phyloP scores from a whole-genome alignment of 2,888 invertebrate genomes.

The Cantharis rufa region DNA sequence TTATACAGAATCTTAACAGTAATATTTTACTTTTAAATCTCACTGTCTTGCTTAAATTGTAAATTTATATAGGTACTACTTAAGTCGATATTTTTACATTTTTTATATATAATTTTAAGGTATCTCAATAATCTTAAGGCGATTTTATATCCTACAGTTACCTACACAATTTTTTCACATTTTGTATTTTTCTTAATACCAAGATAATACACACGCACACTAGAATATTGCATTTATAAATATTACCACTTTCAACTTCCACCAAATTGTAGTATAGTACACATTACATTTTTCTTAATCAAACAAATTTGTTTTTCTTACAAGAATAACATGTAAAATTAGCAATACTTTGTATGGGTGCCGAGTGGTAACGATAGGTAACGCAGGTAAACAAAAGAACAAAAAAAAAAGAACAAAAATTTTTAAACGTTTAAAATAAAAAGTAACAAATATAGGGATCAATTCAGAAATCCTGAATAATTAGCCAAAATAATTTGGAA shows the following conservation, averaged over 20 bases:
- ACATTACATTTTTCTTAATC: not conserved
- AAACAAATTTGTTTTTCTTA: not conserved
- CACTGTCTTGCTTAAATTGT: constrained; percentile 42
- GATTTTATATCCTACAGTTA: constrained; percentile 19
- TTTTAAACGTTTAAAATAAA: not conserved
- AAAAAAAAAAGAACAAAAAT: too few relatives aligned
- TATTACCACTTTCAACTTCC: not conserved
- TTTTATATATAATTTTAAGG: constrained; percentile 18
- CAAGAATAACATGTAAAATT: constrained; percentile 2
- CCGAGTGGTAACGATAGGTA: too few relatives aligned
- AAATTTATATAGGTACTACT: constrained; percentile 16
- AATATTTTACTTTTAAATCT: constrained; percentile 44
- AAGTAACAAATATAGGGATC: not conserved
- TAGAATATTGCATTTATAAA: constrained; percentile 10
- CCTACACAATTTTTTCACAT: constrained; percentile 20
- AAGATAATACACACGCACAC: constrained; percentile 5
- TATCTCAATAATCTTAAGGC: constrained; percentile 26
- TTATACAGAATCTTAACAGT: constrained; percentile 48
- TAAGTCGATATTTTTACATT: constrained; percentile 32
- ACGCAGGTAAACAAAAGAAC: too few relatives aligned
- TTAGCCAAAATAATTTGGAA: not conserved
- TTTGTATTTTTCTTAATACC: constrained; percentile 3
- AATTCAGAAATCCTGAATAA: not conserved
- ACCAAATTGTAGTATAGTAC: not conserved
- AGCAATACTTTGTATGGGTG: not conserved